These are phyloP conservation scores for Drosophila bipectinata DNA, from an alignment of 1,140 invertebrate genomes.

Conservation along the genomic window DNA sequence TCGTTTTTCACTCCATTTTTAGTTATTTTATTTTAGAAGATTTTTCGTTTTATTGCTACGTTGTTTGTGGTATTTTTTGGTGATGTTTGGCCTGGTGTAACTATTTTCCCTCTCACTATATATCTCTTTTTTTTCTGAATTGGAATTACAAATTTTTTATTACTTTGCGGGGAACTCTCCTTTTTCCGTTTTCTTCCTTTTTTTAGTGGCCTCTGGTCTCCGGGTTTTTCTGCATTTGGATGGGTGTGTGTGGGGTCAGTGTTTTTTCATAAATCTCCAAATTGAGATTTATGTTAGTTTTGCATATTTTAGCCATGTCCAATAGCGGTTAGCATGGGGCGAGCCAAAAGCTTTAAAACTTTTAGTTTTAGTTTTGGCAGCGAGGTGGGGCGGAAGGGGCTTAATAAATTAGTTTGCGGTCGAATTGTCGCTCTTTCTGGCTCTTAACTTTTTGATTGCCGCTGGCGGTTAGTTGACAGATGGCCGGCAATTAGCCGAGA, in stretches of 20 bases:
- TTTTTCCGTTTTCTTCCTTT: slow-evolving; percentile 28
- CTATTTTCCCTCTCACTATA: slow-evolving; percentile 47
- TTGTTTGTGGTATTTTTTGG: slow-evolving; percentile 68
- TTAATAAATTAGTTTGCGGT: slow-evolving; percentile 82
- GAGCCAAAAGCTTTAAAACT: slow-evolving; percentile 55
- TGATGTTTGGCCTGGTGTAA: slow-evolving; percentile 71
- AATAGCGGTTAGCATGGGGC: slow-evolving; percentile 63
- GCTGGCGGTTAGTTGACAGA: slow-evolving; percentile 66
- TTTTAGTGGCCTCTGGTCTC: slow-evolving; percentile 4
- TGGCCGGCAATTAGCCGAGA: slow-evolving; percentile 59
- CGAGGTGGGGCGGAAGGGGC: slow-evolving; percentile 44
- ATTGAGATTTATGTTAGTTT: slow-evolving; percentile 83
- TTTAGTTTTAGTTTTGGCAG: slow-evolving; percentile 20
- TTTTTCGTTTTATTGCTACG: slow-evolving; percentile 57
- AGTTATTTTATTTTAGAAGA: slow-evolving; percentile 35
- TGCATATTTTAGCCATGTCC: slow-evolving; percentile 82
- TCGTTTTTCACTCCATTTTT: slow-evolving; percentile 19
- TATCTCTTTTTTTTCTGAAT: slow-evolving; percentile 44
- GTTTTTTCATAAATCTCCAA: slow-evolving; percentile 80
- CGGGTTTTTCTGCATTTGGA: slow-evolving; percentile 8
- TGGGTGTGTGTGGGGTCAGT: slow-evolving; percentile 26
- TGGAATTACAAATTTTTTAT: slow-evolving; percentile 80
- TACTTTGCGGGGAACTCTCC: slow-evolving; percentile 58
- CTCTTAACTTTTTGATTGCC: slow-evolving; percentile 80
- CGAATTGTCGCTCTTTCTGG: slow-evolving; percentile 73